Conservation (phyloP, 2,797 vertebrate species). For the Hippopotamyrus pictus region DNA sequence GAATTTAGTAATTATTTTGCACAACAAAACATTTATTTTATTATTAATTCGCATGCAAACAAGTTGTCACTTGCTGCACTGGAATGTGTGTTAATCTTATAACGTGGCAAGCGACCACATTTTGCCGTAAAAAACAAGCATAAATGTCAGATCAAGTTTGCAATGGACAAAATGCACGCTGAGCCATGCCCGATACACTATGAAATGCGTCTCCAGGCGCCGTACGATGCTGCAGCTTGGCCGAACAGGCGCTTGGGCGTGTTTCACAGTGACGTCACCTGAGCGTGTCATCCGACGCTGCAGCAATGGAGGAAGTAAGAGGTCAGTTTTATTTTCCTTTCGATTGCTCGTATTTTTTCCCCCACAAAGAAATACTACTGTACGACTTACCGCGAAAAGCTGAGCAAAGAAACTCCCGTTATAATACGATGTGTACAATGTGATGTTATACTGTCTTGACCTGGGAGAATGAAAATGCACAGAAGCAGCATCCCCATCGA, state of each 20-base stretch:
- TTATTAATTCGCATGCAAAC: background rate
- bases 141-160: background rate
- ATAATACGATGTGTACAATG: background rate
- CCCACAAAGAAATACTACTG: background rate
- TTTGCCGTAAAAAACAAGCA: background rate
- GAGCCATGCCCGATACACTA: background rate
- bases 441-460: background rate
- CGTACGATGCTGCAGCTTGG: background rate
- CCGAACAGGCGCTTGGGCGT: background rate
- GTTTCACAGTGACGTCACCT: conserved; percentile 45
- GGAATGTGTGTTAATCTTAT: background rate
- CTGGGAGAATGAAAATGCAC: background rate
- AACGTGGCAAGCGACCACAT: background rate
- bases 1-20: background rate
- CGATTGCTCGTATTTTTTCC: background rate
- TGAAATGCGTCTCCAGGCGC: background rate
- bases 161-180: background rate
- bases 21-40: background rate
- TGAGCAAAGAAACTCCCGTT: background rate
- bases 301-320: conserved; percentile 70
- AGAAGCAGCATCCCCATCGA: background rate
- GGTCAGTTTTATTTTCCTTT: conserved; percentile 47
- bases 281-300: conserved; percentile 33
- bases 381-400: background rate
- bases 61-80: background rate